Conservation (phyloP, 2,797 vertebrate species). For the Epinephelus awoara region DNA sequence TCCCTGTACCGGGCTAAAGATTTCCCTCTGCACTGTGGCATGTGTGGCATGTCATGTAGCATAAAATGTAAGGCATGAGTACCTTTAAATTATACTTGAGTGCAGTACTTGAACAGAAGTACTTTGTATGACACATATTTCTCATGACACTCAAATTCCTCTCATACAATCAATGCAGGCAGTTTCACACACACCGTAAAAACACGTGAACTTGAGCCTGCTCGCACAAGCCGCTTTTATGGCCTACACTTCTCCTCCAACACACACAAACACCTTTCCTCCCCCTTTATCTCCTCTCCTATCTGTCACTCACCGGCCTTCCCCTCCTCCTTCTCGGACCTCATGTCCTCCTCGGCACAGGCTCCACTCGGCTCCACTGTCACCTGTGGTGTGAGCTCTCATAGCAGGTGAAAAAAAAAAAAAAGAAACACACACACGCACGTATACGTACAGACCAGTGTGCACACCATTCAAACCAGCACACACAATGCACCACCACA, state of each 20-base stretch:
- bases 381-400: slow-evolving; percentile 73
- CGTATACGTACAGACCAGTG: slow-evolving; percentile 26
- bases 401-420: slow-evolving; percentile 76
- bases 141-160: slow-evolving; percentile 34
- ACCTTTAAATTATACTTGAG: too few species aligned
- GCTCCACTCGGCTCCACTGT: slow-evolving; percentile 83
- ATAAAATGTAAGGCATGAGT: too few species aligned
- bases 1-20: too few species aligned
- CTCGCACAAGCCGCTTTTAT: slow-evolving; percentile 9
- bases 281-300: slow-evolving; percentile 5
- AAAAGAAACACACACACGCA: slow-evolving; percentile 1
- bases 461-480: slow-evolving; percentile 64
- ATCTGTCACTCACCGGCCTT: slow-evolving; percentile 80
- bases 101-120: too few species aligned
- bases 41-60: too few species aligned
- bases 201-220: slow-evolving; percentile 18
- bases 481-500: slow-evolving; percentile 36
- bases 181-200: not conserved
- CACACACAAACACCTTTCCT: slow-evolving; percentile 22
- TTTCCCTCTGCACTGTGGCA: too few species aligned
- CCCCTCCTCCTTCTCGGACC: slow-evolving; percentile 84
- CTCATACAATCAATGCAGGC: slow-evolving; percentile 21
- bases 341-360: slow-evolving; percentile 79
- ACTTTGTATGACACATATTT: not conserved
- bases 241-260: not conserved